Evolutionary conservation across 2,797 vertebrate species (phyloP).

Genomic region (Thunnus albacares): DNA sequence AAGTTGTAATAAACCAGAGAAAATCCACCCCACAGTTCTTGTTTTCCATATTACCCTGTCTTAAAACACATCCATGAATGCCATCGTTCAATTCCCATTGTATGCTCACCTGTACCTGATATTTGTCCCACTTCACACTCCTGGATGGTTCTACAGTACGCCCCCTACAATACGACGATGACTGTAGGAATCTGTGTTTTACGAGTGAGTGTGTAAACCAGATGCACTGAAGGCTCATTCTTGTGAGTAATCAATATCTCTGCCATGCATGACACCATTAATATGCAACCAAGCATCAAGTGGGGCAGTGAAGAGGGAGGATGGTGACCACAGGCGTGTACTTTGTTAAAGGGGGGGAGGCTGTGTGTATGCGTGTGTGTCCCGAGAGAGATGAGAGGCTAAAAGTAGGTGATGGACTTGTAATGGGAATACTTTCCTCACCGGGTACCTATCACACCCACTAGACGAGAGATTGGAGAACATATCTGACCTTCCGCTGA

Average conservation of each 20-base stretch:
- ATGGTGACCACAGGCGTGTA: not conserved
- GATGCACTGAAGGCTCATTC: slow-evolving; percentile 75
- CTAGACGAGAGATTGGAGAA: slow-evolving; percentile 42
- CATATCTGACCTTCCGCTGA: slow-evolving; percentile 59
- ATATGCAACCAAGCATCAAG: slow-evolving; percentile 74
- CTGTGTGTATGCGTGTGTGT: slow-evolving; percentile 3
- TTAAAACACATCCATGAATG: not conserved
- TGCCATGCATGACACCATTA: slow-evolving; percentile 82
- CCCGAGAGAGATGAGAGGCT: slow-evolving; percentile 38
- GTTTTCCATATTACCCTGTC: not conserved
- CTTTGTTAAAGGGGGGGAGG: slow-evolving; percentile 17
- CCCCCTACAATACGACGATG: not conserved
- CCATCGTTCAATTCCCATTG: not conserved
- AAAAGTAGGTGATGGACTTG: slow-evolving; percentile 53
- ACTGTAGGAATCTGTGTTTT: slow-evolving; percentile 24
- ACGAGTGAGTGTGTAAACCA: slow-evolving; percentile 24
- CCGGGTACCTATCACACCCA: slow-evolving; percentile 31
- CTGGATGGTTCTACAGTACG: not conserved
- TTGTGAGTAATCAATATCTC: slow-evolving; percentile 84
- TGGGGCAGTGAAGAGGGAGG: slow-evolving; percentile 29
- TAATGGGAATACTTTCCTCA: slow-evolving; percentile 37
- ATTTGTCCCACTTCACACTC: not conserved
- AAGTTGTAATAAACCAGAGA: no score
- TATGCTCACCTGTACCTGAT: not conserved
- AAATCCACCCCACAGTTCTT: not conserved